Evolutionary conservation across 2,888 invertebrate genomes (phyloP), one percentile per base, ranked within the genome.

Genomic region (Apamea monoglypha): DNA sequence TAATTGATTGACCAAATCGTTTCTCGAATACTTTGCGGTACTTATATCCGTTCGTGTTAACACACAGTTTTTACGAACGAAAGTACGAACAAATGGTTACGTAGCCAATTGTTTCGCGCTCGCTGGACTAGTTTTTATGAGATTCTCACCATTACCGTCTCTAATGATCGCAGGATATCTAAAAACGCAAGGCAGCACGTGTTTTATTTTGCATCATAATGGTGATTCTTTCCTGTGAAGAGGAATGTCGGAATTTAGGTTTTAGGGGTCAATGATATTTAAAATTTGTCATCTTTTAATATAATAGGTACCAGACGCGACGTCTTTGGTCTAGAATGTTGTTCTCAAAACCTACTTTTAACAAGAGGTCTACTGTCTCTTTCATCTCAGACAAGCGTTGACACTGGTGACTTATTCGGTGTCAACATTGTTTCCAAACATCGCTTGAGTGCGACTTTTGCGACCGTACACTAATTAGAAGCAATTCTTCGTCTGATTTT

Each of bases 261-360:
- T 93, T 93, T 92, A 89, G 92, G 93, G 94, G 95, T 94, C 93
- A 95, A 93, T 92, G 92, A 90, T 92, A 92, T 93, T 92, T 88
- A 87, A 90, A 91, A 91, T 92, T 93, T 92, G 92, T 91, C 88
- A 91, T 90, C 87, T 90, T 88, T 77, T 85, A 88, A 88, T 88
- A 47, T 86, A 88, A 88, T 90, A 89, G 88, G 89, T 89, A 90
- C 90, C 91, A 84, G 90, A 88, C 89, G 88, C 88, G 87, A 78
- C 89, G 89, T 89, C 91, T 89, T 86, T 89, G 91, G 91, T 92
- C 92, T 92, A 93, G 92, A 92, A 92, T 92, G 90, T 84, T 88
- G 94, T 91, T 91, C 93, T 90, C 92, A 87, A 94, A 94, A 95
- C 94, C 94, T 91, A 95, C 91, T 91, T 94, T 69, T 83, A 67